A percentile compares a stretch with the other conserved stretches of the same genome.
Evolutionary conservation across 2,888 invertebrate species (phyloP).

Genomic region (Ferdinandea cuprea): DNA sequence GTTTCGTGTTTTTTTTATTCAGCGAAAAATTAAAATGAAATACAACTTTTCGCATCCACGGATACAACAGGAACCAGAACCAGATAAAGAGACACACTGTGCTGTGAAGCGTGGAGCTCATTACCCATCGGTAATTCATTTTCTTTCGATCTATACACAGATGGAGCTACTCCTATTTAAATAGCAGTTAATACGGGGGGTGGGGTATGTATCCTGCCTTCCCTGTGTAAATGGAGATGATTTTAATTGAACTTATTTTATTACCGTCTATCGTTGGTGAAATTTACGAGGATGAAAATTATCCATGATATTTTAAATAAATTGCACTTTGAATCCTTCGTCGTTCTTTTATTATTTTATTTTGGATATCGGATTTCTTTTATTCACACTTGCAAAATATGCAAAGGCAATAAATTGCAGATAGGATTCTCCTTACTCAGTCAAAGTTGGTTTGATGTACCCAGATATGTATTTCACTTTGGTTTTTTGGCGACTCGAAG

Average conservation of each 20-base stretch:
- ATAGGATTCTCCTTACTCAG: constrained; percentile 13
- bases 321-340: constrained; percentile 62
- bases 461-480: constrained; percentile 45
- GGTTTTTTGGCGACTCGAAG: constrained; percentile 23
- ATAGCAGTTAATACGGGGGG: constrained; percentile 49
- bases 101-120: constrained; percentile 66
- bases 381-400: constrained; percentile 43
- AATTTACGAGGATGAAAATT: constrained; percentile 70
- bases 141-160: constrained; percentile 53
- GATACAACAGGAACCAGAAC: constrained; percentile 56
- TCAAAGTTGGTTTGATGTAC: constrained; percentile 26
- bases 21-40: constrained; percentile 67
- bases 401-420: constrained; percentile 61
- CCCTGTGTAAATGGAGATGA: constrained; percentile 59
- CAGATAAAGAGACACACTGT: constrained; percentile 64
- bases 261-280: constrained; percentile 66
- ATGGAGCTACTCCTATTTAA: constrained; percentile 26
- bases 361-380: constrained; percentile 6
- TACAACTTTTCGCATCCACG: constrained; percentile 66
- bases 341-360: neutral
- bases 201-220: constrained; percentile 38
- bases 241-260: constrained; percentile 75
- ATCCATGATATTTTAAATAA: constrained; percentile 71
- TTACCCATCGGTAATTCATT: constrained; percentile 74
- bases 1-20: constrained; percentile 3